Base-by-base conservation (phyloP, 1,140 invertebrate genomes). In the Calosoma granatense region DNA sequence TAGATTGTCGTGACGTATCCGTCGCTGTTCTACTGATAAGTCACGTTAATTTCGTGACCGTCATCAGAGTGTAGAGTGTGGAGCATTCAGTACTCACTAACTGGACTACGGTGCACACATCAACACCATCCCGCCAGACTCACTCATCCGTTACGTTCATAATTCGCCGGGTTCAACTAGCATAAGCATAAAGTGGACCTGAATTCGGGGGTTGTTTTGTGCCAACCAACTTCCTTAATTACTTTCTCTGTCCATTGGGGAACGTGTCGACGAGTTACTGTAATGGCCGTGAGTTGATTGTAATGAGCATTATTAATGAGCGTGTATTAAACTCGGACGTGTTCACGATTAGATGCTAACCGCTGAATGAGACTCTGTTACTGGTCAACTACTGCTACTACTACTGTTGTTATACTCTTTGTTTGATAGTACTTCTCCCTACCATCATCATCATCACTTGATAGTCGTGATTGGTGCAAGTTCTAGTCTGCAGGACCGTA, bases 221-320 rank as follows among this genome's bases (percentile, higher is more conserved):
- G 26, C 26, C n/a, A n/a, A n/a, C 26, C 41, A 47, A 47, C 41
- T 47, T 47, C 41, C 41, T 47, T 47, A 47, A 47, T 47, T 47
- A 47, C 41, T 47, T 47, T 47, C 41, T 12, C 41, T 47, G 41
- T 47, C 41, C 41, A 47, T 17, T 47, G 41, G 41, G 41, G 17
- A 12, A 47, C 41, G 41, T 47, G 41, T 3, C 41, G 41, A 47
- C 41, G 41, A 47, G 41, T 47, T 47, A 47, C 41, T 11, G 41
- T 47, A 47, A 47, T 47, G 41, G 41, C 9, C 41, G 17, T 4
- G 17, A 47, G 9, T 47, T 47, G 41, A 47, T 47, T 47, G 41
- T 47, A 47, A 47, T 47, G 41, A 47, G 41, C 41, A 47, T 47
- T 47, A 47, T 47, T 47, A 47, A 47, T 47, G 41, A 47, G 17